Conservation (phyloP, 2,888 invertebrate genomes). For the Sphaerolaimus hirsutus region DNA sequence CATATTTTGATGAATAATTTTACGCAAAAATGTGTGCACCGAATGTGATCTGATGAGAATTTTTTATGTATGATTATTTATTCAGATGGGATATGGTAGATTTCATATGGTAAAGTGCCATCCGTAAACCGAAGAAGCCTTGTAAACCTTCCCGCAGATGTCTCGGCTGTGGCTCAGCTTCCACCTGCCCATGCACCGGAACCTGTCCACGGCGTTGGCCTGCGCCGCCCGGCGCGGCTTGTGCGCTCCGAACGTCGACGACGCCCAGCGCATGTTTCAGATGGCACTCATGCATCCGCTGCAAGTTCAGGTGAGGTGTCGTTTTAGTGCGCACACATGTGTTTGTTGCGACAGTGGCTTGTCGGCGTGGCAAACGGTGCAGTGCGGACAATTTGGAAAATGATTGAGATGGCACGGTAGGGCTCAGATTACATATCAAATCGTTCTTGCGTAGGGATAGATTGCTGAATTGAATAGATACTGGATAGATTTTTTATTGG, state of each 20-base stretch:
- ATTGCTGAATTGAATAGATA: too few relatives aligned
- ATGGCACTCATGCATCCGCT: slow-evolving; percentile 75
- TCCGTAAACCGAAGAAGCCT: background rate
- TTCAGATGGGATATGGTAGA: too few relatives aligned
- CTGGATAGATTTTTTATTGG: too few relatives aligned
- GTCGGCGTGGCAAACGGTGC: background rate
- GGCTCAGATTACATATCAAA: too few relatives aligned
- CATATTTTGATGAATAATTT: too few relatives aligned
- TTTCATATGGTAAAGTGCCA: background rate
- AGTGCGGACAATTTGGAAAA: background rate
- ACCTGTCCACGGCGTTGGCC: slow-evolving; percentile 60
- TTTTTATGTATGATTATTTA: too few relatives aligned
- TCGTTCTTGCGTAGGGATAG: too few relatives aligned
- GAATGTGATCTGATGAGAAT: too few relatives aligned
- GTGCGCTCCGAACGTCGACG: slow-evolving; percentile 30
- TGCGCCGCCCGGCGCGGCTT: too few relatives aligned
- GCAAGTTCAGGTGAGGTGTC: slow-evolving; percentile 50
- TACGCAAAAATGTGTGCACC: too few relatives aligned
- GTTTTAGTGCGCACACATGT: background rate
- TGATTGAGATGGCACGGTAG: too few relatives aligned
- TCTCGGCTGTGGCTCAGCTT: slow-evolving; percentile 51
- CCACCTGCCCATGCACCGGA: slow-evolving; percentile 84
- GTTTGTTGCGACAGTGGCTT: background rate
- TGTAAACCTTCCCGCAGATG: slow-evolving; percentile 6
- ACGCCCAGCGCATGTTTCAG: slow-evolving; percentile 37